Evolutionary conservation across 2,113 vertebrate genomes (phyloP), one percentile per base, ranked within the genome.

Genomic region (Scomber scombrus): DNA sequence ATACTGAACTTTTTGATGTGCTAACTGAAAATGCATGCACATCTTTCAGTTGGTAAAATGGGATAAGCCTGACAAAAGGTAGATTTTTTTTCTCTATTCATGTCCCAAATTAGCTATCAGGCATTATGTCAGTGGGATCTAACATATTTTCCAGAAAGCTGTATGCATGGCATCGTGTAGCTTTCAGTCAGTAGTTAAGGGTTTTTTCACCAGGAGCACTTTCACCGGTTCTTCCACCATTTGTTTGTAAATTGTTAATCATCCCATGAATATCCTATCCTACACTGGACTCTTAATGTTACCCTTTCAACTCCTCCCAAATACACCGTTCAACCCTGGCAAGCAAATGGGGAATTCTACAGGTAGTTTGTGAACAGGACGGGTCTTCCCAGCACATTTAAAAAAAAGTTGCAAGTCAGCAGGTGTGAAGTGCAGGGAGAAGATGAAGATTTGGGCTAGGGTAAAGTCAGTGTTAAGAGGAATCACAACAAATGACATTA

Each of bases 401-500:
- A 64, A 26, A 26, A 26, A 26, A 26, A 26, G 2, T 40, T 62
- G 15, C 43, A 52, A 64, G 57, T 64, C 63, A 69, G 62, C 65
- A 10, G 21, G 55, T 58, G 23, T 72, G 31, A 75, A 55, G 43
- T 47, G 46, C 16, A 46, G 4, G 14, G 2, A 55, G 34, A 55
- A 52, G 11, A 58, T 16, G 23, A 26, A 0, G 13, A 5, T 46
- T n/a, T 65, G 3, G 45, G n/a, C 68, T 19, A 54, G 10, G 52
- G 40, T 19, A 40, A 55, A 23, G 47, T 40, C 40, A 67, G 49
- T 43, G 31, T 58, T 73, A 64, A 40, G 34, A 69, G 46, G 23
- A 23, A 34, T 34, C 45, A 73, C 23, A 50, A 43, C 61, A 81
- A 72, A 69, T 58, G 23, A 64, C 0, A 12, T 69, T 51, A 55